Conservation (phyloP, 2,888 invertebrate genomes). For the Machimus rusticus region DNA sequence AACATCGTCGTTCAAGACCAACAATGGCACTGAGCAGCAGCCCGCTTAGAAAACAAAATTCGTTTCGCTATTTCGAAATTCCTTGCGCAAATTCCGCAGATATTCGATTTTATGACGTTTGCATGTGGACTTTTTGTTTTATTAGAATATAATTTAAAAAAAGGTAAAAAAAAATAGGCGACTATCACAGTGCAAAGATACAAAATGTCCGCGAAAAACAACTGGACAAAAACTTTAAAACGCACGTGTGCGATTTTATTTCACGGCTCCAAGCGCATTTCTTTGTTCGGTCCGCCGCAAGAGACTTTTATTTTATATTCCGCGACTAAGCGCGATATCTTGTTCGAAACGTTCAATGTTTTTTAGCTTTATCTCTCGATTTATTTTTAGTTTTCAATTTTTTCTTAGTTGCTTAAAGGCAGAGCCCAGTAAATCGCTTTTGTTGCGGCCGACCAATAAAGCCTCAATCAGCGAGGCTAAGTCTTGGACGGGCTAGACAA, state of each 20-base stretch:
- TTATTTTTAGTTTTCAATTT: neutral
- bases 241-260: constrained; percentile 20
- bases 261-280: constrained; percentile 3
- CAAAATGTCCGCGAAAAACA: neutral
- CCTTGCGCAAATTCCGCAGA: neutral
- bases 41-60: neutral
- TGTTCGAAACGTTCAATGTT: neutral
- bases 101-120: neutral
- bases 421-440: neutral
- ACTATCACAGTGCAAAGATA: neutral
- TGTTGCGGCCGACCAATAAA: neutral
- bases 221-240: constrained; percentile 8
- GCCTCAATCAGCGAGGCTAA: neutral
- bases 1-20: neutral
- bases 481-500: neutral
- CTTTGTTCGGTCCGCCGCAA: constrained; percentile 13
- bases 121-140: neutral
- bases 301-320: neutral
- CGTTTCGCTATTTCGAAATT: neutral
- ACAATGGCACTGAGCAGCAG: neutral
- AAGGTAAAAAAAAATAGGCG: neutral
- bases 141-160: neutral
- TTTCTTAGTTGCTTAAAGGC: neutral
- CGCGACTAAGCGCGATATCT: neutral
- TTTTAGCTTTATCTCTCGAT: neutral